Evolutionary conservation across 2,113 vertebrate genomes (phyloP), one percentile per base, ranked within the genome.

Genomic region (Campylomormyrus tamandua): DNA sequence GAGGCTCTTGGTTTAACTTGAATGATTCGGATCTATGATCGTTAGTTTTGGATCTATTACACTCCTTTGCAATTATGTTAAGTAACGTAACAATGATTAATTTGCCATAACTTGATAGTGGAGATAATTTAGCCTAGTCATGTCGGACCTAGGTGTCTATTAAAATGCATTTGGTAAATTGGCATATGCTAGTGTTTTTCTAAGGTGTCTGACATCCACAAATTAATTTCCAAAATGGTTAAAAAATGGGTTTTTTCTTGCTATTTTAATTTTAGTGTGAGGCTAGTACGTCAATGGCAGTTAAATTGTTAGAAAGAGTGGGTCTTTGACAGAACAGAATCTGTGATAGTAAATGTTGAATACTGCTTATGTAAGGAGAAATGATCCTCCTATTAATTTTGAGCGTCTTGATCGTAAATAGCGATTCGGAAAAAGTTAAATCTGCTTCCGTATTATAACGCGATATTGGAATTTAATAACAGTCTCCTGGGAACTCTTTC

Each of bases 401-500:
- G 56, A 46, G 39, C 13, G 5, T n/a, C 39, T 58, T 9, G 56
- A 45, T 66, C 7, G 39, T 27, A 45, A 9, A 88, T n/a, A 49
- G 24, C 19, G 24, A n/a, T 46, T 70, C 48, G 83, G 17, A 84
- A 84, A 84, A 42, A 39, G 74, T 80, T 48, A 46, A 48, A 84
- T 27, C 45, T 15, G 11, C 11, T 42, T 83, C 39, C 39, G 31
- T 48, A 84, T 87, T 48, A 46, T 46, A 89, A 89, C 49, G 35
- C 9, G 31, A 89, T 49, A 31, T 35, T 45, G 42, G 46, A 11
- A 89, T 49, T 80, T 19, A 89, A 24, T 85, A 21, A 24, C 77
- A n/a, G 50, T 84, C 77, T 17, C 80, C 35, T 46, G 80, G 77
- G 77, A 85, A 48, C 80, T 24, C 84, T 85, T 88, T 85, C 50